Conservation (phyloP, 2,113 vertebrate genomes). For the Lonchura striata region DNA sequence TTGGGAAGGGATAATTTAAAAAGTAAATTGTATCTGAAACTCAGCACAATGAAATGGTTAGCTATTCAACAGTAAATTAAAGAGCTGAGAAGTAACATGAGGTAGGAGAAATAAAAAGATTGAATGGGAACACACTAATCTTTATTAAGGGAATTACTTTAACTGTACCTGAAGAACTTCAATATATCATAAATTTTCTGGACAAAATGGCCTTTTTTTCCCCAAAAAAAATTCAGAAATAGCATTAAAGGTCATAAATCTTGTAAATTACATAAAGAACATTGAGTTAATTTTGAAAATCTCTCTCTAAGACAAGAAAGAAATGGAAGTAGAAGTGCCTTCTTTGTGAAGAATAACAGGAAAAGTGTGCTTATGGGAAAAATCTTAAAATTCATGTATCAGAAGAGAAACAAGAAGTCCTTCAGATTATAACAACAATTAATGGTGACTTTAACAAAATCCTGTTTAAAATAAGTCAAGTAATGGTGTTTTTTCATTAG, state of each 20-base stretch:
- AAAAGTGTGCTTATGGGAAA: not conserved
- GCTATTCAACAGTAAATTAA: not conserved
- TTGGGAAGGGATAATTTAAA: not conserved
- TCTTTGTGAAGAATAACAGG: not conserved
- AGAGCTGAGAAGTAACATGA: not conserved
- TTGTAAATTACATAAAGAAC: not conserved
- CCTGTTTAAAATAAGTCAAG: not conserved
- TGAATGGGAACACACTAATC: not conserved
- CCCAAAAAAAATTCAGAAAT: not conserved
- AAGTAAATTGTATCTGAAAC: not conserved
- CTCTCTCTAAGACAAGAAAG: not conserved
- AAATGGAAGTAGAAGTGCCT: not conserved
- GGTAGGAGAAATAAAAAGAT: not conserved
- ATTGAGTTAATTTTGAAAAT: not conserved
- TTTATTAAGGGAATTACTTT: not conserved
- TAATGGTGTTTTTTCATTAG: not conserved
- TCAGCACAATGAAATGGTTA: not conserved
- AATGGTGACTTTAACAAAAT: not conserved
- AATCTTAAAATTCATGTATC: not conserved
- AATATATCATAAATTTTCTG: not conserved
- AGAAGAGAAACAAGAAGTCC: not conserved
- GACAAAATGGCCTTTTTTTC: not conserved
- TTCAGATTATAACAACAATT: not conserved
- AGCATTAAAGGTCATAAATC: not conserved
- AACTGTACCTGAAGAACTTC: not conserved